A percentile compares a stretch with the other conserved stretches of the same genome.
These are phyloP conservation scores for Caenorhabditis parvicauda DNA, from an alignment of 2,888 invertebrate species.

Conservation along the genomic window DNA sequence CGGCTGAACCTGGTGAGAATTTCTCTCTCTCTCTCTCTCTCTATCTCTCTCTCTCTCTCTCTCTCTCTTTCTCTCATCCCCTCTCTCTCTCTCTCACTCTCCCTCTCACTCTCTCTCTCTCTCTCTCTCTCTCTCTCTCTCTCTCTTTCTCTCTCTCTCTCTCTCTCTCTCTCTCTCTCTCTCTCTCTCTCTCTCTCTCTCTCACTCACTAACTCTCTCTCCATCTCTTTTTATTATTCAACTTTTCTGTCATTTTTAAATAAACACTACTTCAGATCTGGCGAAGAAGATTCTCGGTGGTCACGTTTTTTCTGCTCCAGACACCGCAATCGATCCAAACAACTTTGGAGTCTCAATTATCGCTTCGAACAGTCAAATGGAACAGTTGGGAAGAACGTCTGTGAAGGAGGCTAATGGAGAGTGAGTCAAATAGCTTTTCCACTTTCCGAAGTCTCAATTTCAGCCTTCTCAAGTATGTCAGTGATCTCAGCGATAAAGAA, in stretches of 20 bases:
- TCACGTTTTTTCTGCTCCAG: slow-evolving; percentile 18
- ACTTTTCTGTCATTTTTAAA: no score
- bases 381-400: slow-evolving; percentile 32
- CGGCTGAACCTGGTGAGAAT: slow-evolving; percentile 47
- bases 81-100: no score
- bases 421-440: slow-evolving; percentile 1
- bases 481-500: slow-evolving; percentile 26
- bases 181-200: no score
- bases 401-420: slow-evolving; percentile 12
- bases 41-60: no score
- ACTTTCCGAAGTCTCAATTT: background rate
- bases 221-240: no score
- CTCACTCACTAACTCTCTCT: no score
- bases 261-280: slow-evolving; percentile 22
- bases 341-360: slow-evolving; percentile 37
- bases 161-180: no score
- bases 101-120: no score
- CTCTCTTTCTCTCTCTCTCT: no score
- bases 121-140: no score
- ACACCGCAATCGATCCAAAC: slow-evolving; percentile 37
- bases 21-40: no score
- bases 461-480: slow-evolving; percentile 26
- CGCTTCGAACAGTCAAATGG: slow-evolving; percentile 42
- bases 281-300: slow-evolving; percentile 39
- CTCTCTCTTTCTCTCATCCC: no score